Evolutionary conservation across 2,888 invertebrate genomes (phyloP), one percentile per base, ranked within the genome.

Genomic region (Yponomeuta cagnagella): DNA sequence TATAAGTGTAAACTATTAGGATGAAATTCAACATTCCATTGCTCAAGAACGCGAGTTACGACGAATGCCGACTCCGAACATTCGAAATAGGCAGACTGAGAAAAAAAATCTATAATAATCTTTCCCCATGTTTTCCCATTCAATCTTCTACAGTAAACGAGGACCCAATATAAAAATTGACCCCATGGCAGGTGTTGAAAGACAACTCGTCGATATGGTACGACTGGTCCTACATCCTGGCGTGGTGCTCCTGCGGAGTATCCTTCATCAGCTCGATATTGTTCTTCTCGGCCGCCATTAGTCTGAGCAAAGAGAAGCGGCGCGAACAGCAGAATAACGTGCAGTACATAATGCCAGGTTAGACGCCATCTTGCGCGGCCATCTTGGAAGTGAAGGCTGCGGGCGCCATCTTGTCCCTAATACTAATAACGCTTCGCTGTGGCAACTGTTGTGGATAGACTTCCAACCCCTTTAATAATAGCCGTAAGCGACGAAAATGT

Each of bases 261-360:
- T 95, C 95, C 80, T 93, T 97, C 82, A 93, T 94, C 76, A 95
- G 95, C 77, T 95, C 96, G 77, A 93, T 96, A 78, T 89, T 96
- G 78, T 96, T 97, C 93, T 94, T 96, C 93, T 95, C 95, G 78
- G 95, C 96, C 72, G 95, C 96, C 75, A 94, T 95, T 84, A 96
- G 96, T 87, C 93, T 97, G 78, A 94, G 95, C 83, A 94, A 94
- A 87, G 97, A 97, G 88, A 95, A 95, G 79, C 95, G 94, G 75
- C 94, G 94, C 77, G 95, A 96, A 82, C 94, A 94, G 77, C 94
- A 94, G 82, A 94, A 95, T 83, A 96, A 96, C 88, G 95, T 96
- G 93, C 96, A 96, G 90, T 97, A 97, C 94, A 95, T 97, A 83
- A 96, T 96, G 96, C 96, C 96, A 95, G 96, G 96, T 96, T 93